Base-by-base conservation (phyloP, 2,113 vertebrate species). In the Hucho hucho region DNA sequence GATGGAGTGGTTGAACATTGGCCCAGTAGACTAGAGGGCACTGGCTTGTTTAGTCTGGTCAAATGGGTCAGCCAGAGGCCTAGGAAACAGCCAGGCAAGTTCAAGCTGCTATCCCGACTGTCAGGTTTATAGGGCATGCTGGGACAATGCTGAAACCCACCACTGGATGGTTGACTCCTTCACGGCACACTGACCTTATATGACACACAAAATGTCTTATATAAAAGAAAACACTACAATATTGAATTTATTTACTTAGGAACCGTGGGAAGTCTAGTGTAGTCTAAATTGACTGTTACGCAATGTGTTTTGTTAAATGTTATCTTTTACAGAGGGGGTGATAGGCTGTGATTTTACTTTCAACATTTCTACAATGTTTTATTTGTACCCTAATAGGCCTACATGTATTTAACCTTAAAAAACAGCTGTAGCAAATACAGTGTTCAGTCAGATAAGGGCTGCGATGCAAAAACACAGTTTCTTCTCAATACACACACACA, bases 1-100 rank as follows among this genome's bases (percentile, higher is more conserved):
- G 87, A 89, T 86, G 89, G 88, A 88, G 89, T 87, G 83, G 82
- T 88, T 90, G 91, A 94, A 94, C 94, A 94, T 91, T 94, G 91
- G 89, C 89, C 93, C 92, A 94, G 81, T 92, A 81, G 46, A 47
- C 7, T 13, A 47, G 83, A 77, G 74, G 81, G 43, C 24, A 72
- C 13, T 74, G 29, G 74, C 86, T 93, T 90, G 90, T 91, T 93
- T 92, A 89, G 92, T 91, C 91, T 92, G 89, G 84, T 92, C 88
- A 91, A 87, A 92, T 90, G 87, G 86, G 85, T 77, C 79, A 79
- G 78, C 80, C 13, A 29, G 29, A 81, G 82, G 76, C 84, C 82
- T 80, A 69, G 79, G 76, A 83, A 87, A 81, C 74, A 73, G 81
- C 80, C 79, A 88, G 81, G 86, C 13, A 47, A 47, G 7, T 13